Percentiles rank a stretch among this genome's conserved stretches.
These are phyloP conservation scores for Lagocephalus sceleratus DNA, from an alignment of 2,797 vertebrate species.

Conservation along the genomic window DNA sequence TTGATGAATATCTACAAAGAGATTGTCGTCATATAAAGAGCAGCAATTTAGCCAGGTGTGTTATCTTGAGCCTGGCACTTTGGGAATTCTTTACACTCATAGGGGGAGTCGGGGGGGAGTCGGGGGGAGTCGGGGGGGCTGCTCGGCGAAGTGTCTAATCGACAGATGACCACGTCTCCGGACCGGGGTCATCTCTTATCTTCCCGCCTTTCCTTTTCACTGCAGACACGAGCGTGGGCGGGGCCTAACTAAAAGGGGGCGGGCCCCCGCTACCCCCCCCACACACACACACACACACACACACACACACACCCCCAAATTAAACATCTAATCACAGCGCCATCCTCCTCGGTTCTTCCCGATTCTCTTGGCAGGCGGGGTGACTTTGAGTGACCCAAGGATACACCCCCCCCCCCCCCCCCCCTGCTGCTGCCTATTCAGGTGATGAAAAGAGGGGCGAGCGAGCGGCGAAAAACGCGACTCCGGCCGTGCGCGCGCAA, in stretches of 20 bases:
- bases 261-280: no score
- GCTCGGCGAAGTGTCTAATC: slow-evolving; percentile 35
- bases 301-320: no score
- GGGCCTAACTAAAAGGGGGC: slow-evolving; percentile 27
- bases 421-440: slow-evolving; percentile 18
- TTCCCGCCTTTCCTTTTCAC: slow-evolving; percentile 6
- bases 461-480: neutral
- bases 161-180: slow-evolving; percentile 42
- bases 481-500: neutral
- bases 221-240: slow-evolving; percentile 8
- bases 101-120: slow-evolving; percentile 29
- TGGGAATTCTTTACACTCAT: slow-evolving; percentile 54
- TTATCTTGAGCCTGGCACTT: slow-evolving; percentile 71
- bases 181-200: slow-evolving; percentile 27
- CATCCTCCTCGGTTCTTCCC: slow-evolving; percentile 68
- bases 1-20: slow-evolving; percentile 74
- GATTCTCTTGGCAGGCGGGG: slow-evolving; percentile 70
- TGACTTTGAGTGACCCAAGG: slow-evolving; percentile 77
- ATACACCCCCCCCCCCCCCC: slow-evolving; percentile 58
- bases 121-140: no score
- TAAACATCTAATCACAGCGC: slow-evolving; percentile 66
- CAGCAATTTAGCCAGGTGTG: slow-evolving; percentile 67
- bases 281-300: no score
- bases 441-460: slow-evolving; percentile 3
- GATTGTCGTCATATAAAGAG: slow-evolving; percentile 60